Percentiles rank a stretch among this genome's conserved stretches.
Conservation (phyloP, 2,113 vertebrate genomes). For the Procavia capensis region DNA sequence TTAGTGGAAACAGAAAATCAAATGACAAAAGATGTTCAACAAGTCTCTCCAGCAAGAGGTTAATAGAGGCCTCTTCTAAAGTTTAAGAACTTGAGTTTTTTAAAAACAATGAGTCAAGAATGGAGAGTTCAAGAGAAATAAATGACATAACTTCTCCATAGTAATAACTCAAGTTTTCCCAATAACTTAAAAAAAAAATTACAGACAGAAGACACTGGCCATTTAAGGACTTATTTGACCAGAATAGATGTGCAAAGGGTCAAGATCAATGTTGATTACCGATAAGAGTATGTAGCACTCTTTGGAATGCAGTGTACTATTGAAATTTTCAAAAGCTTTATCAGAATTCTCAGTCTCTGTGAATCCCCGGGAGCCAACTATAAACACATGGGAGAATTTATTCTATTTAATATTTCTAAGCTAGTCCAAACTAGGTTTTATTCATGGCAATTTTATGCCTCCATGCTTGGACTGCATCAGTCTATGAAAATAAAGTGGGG, state of each 20-base stretch:
- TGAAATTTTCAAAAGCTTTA: constrained; percentile 37
- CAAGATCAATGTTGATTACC: neutral
- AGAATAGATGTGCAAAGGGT: neutral
- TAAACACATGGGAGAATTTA: constrained; percentile 49
- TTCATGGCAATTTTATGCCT: constrained; percentile 36
- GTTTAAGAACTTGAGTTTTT: neutral
- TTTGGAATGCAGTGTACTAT: neutral
- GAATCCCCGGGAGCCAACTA: neutral
- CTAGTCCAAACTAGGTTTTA: neutral
- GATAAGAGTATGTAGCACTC: neutral
- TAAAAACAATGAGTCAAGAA: constrained; percentile 48
- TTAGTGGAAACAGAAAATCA: constrained; percentile 15
- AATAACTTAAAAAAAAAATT: constrained; percentile 7
- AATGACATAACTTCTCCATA: constrained; percentile 52
- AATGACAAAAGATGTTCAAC: constrained; percentile 31
- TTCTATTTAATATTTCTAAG: constrained; percentile 41
- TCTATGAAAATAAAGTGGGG: constrained; percentile 33
- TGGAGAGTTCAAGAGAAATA: constrained; percentile 42
- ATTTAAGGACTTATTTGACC: constrained; percentile 57
- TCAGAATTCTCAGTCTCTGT: neutral
- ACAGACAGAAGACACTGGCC: neutral
- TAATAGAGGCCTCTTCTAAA: constrained; percentile 34
- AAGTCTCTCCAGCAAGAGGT: neutral
- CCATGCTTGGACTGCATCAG: neutral
- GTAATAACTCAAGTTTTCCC: constrained; percentile 37